These are phyloP conservation scores for Brenthis ino DNA, from an alignment of 2,888 invertebrate species.

Conservation along the genomic window DNA sequence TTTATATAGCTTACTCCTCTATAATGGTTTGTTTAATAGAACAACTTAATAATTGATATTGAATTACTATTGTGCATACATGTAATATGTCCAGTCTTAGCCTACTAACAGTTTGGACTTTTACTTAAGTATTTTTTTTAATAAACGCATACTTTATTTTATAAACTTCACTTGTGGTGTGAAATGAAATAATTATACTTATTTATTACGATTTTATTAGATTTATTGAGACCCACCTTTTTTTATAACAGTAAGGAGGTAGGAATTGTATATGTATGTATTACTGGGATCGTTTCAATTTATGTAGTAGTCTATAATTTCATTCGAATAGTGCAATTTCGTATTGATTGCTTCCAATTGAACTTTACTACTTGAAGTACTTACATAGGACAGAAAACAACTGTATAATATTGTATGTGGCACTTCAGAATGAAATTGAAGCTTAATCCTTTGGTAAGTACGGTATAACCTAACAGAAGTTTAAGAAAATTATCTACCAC, in stretches of 20 bases:
- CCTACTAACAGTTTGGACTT: no score
- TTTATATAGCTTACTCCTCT: constrained; percentile 4
- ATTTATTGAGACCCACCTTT: no score
- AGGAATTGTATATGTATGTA: not conserved
- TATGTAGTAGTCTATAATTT: not conserved
- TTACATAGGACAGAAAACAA: not conserved
- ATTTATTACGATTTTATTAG: no score
- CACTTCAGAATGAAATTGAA: no score
- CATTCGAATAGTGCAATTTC: not conserved
- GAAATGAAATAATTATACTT: no score
- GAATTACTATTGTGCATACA: not conserved
- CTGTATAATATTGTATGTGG: no score
- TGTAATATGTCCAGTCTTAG: not conserved
- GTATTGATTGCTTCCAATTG: not conserved
- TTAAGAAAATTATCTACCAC: not conserved
- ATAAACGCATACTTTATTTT: no score
- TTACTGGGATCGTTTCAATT: not conserved
- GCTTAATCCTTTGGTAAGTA: no score
- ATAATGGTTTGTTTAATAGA: not conserved
- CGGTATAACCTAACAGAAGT: not conserved
- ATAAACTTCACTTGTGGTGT: no score
- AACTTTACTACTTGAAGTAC: not conserved
- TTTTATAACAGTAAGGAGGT: no score
- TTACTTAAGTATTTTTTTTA: no score
- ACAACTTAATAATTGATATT: not conserved